phyloP scores from a whole-genome alignment of 1,140 invertebrate genomes.

The Arion vulgaris region DNA sequence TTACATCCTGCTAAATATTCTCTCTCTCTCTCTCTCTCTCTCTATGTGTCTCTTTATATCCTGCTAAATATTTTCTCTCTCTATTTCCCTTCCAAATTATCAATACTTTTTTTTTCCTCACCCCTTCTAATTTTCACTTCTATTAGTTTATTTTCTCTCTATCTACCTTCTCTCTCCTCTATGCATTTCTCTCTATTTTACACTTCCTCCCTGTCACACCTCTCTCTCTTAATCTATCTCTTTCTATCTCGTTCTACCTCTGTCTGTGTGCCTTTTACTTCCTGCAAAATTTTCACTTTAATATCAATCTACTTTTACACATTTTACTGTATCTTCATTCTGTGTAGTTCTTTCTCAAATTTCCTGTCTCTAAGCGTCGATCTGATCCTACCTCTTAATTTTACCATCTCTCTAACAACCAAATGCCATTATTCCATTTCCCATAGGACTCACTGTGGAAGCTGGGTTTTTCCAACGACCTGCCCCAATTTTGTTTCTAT shows the following conservation, averaged over 20 bases:
- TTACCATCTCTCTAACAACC: background rate
- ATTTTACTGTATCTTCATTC: background rate
- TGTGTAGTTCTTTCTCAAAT: background rate
- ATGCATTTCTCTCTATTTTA: background rate
- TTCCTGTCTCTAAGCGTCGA: background rate
- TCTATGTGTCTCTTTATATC: conserved; percentile 4
- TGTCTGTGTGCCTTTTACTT: background rate
- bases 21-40: conserved; percentile 15
- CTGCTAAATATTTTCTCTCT: no score
- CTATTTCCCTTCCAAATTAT: no score
- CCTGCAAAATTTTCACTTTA: background rate
- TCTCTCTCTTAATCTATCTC: background rate
- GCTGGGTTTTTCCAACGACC: conserved; percentile 3
- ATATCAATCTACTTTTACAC: background rate
- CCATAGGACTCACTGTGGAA: background rate
- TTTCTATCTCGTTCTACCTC: background rate
- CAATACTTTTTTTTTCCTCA: no score
- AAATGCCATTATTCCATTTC: conserved; percentile 12
- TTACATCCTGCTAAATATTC: no score
- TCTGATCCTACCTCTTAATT: background rate
- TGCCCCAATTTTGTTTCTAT: background rate
- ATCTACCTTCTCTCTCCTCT: background rate
- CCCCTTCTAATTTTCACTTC: no score
- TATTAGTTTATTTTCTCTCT: no score
- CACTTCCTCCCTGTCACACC: background rate